phyloP scores from a whole-genome alignment of 30 jellyfish, hydroid and myxozoan genomes.

The Aurelia coerulea region DNA sequence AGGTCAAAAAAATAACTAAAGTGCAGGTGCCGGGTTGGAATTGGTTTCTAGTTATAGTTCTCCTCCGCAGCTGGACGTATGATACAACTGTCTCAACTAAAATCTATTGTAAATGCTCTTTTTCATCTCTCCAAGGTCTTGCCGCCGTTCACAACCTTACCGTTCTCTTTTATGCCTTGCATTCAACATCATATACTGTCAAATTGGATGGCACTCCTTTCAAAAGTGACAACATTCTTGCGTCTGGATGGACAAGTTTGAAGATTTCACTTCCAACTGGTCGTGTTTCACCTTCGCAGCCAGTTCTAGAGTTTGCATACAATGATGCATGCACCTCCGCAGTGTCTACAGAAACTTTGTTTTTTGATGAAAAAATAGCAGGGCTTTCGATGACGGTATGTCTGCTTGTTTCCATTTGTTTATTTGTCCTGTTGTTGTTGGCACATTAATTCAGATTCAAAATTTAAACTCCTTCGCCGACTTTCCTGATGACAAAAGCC shows the following conservation, averaged over 20 bases:
- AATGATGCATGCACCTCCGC: slow-evolving; percentile 17
- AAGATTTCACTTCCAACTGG: slow-evolving; percentile 4
- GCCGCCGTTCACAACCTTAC: slow-evolving; percentile 9
- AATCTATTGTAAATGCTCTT: too few relatives aligned
- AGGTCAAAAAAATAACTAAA: too few relatives aligned
- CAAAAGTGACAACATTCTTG: not conserved
- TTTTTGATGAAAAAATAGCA: slow-evolving; percentile 30
- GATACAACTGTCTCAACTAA: too few relatives aligned
- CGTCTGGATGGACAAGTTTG: slow-evolving; percentile 6
- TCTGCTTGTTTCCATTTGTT: not conserved
- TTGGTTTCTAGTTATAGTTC: too few relatives aligned
- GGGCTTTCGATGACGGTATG: slow-evolving; percentile 30
- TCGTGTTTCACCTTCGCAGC: slow-evolving; percentile 34
- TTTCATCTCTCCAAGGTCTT: slow-evolving; percentile 5
- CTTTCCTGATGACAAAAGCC: too few relatives aligned
- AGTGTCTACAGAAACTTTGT: not conserved
- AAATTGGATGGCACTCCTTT: not conserved
- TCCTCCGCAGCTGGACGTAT: too few relatives aligned
- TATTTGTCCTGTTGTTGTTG: not conserved
- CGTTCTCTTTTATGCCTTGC: slow-evolving; percentile 30
- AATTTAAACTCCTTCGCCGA: too few relatives aligned
- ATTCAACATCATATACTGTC: not conserved
- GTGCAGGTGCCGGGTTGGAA: too few relatives aligned
- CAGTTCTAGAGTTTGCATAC: slow-evolving; percentile 1
- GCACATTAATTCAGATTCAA: not conserved